phyloP scores from a whole-genome alignment of 2,797 vertebrate genomes.

The Sebastolobus alascanus region DNA sequence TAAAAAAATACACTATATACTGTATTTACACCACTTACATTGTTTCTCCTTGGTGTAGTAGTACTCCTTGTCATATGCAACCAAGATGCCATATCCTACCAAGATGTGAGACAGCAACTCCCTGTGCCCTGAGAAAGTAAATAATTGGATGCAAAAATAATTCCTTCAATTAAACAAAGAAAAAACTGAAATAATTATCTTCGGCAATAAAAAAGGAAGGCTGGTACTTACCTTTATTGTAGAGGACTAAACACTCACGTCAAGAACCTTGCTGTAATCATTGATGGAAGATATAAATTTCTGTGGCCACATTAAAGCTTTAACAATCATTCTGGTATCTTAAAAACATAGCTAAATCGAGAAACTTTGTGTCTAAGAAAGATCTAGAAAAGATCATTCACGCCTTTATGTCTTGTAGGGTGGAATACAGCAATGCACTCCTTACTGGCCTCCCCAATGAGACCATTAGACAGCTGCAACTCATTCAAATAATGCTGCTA shows the following conservation, averaged over 20 bases:
- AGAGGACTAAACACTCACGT: neutral
- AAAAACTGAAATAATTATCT: neutral
- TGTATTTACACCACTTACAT: constrained; percentile 82
- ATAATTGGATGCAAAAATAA: neutral
- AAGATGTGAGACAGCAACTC: constrained; percentile 90
- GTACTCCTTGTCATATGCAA: constrained; percentile 95
- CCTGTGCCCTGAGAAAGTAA: too few species aligned
- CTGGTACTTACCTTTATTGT: neutral
- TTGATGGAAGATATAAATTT: neutral
- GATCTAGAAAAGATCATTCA: neutral
- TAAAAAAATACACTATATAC: neutral
- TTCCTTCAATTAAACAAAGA: neutral
- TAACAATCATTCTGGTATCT: neutral
- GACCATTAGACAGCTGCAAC: too few species aligned
- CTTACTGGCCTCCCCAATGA: too few species aligned
- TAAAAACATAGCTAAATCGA: neutral
- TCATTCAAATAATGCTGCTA: too few species aligned
- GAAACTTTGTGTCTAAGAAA: neutral
- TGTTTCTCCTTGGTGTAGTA: constrained; percentile 97
- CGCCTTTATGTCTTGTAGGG: neutral
- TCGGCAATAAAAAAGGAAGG: neutral
- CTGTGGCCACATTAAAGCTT: neutral
- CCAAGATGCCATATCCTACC: constrained; percentile 29
- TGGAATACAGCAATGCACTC: too few species aligned
- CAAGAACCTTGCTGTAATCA: accelerated